phyloP scores from a whole-genome alignment of 2,888 invertebrate genomes.

The Euplexia lucipara region DNA sequence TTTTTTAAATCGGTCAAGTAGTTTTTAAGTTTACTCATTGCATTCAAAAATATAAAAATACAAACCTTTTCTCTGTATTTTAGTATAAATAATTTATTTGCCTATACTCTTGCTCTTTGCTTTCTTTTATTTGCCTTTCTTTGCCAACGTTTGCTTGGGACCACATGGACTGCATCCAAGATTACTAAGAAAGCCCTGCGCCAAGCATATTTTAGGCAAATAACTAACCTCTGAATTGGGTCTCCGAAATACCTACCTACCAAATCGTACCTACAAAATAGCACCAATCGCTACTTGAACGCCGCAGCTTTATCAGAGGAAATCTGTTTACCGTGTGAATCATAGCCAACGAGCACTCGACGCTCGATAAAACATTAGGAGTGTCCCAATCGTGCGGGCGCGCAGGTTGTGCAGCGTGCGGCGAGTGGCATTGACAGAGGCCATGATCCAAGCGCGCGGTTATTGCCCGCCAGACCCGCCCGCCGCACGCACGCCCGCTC shows the following conservation, averaged over 20 bases:
- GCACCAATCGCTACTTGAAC: slow-evolving; percentile 1
- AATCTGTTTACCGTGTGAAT: slow-evolving; percentile 71
- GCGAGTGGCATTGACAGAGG: slow-evolving; percentile 87
- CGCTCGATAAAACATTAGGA: slow-evolving; percentile 74
- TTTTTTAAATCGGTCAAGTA: too few species aligned
- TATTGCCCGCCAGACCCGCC: slow-evolving; percentile 82
- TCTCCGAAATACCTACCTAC: slow-evolving; percentile 14
- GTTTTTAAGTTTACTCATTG: too few species aligned
- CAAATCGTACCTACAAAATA: neutral
- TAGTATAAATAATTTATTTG: too few species aligned
- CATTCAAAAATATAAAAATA: too few species aligned
- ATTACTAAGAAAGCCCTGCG: neutral
- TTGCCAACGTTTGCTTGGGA: too few species aligned
- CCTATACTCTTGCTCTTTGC: too few species aligned
- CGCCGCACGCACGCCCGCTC: slow-evolving; percentile 63
- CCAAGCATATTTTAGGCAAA: slow-evolving; percentile 6
- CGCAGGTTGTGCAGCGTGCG: slow-evolving; percentile 63
- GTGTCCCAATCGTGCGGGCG: slow-evolving; percentile 58
- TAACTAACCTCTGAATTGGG: slow-evolving; percentile 1
- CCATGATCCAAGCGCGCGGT: slow-evolving; percentile 85
- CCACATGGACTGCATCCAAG: too few species aligned
- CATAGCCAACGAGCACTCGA: slow-evolving; percentile 68
- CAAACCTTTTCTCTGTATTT: too few species aligned
- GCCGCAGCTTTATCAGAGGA: slow-evolving; percentile 57
- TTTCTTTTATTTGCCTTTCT: too few species aligned